A percentile compares a stretch with the other conserved stretches of the same genome.
These are phyloP conservation scores for Galeopterus variegatus DNA, from an alignment of 2,113 vertebrate species.

Conservation along the genomic window DNA sequence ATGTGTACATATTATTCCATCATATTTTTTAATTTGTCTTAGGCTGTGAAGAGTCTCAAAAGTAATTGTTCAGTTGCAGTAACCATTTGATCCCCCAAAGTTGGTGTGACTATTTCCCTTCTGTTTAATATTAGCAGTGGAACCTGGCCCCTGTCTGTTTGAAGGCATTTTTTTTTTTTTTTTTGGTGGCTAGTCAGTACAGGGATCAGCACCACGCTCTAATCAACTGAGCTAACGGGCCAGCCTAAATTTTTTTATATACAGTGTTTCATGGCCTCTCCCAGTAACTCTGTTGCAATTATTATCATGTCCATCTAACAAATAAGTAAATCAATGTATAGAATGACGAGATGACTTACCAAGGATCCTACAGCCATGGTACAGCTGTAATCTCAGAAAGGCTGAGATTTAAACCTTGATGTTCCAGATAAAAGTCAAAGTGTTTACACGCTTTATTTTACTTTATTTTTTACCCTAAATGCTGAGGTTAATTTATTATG, in stretches of 20 bases:
- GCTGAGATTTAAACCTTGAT: constrained; percentile 18
- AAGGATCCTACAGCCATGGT: not conserved
- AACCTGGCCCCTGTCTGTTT: no score
- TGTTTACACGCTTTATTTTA: not conserved
- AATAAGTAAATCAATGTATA: not conserved
- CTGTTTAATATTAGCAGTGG: not conserved
- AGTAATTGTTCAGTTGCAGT: not conserved
- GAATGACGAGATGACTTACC: not conserved
- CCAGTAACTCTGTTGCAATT: not conserved
- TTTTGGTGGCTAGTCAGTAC: no score
- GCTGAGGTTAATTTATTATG: constrained; percentile 5
- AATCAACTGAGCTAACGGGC: no score
- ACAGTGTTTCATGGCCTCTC: not conserved
- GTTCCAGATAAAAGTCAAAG: not conserved
- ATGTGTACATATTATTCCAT: not conserved
- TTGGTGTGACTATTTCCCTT: not conserved
- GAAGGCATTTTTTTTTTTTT: no score
- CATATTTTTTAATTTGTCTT: not conserved
- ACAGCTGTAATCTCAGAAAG: not conserved
- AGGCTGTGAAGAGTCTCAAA: not conserved
- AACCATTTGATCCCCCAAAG: not conserved
- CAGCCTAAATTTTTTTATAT: not conserved
- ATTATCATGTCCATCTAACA: not conserved
- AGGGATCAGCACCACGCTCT: no score
- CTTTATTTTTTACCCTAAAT: not conserved